Conservation (phyloP, 2,888 invertebrate genomes). For the Calliopum simillimum region DNA sequence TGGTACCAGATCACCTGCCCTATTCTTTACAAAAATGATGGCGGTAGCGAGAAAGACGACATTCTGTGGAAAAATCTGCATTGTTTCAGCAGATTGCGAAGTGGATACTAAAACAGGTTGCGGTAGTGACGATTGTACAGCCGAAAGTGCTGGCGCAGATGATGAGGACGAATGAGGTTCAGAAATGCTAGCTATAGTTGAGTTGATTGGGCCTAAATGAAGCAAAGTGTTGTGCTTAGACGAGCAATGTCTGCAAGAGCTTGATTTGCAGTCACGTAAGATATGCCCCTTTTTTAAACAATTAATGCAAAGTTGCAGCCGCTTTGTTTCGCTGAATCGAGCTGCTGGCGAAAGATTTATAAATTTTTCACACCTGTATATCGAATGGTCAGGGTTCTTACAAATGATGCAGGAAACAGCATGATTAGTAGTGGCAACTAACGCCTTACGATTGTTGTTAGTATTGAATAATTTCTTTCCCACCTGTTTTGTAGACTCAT, state of each 20-base stretch:
- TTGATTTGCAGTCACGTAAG: background rate
- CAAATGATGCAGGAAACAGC: background rate
- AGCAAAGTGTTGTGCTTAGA: conserved; percentile 13
- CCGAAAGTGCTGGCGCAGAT: background rate
- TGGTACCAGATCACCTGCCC: background rate
- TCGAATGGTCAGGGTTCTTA: no score
- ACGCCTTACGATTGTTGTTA: background rate
- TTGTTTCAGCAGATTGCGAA: background rate
- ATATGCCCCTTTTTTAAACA: conserved; percentile 12
- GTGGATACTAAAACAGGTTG: no score
- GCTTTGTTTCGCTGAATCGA: background rate
- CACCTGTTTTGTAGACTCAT: background rate
- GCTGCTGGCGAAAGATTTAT: no score
- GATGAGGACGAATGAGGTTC: background rate
- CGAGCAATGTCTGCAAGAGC: conserved; percentile 4
- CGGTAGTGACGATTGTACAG: background rate
- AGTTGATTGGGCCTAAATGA: background rate
- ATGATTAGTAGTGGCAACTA: background rate
- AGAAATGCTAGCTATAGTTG: background rate
- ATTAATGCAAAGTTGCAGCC: conserved; percentile 7
- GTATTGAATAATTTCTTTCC: background rate
- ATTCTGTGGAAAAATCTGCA: background rate
- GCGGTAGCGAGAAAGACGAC: background rate
- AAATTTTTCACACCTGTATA: no score
- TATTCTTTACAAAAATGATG: background rate